Conservation (phyloP, 2,797 vertebrate genomes). For the Orientallactaga sibirica region DNA sequence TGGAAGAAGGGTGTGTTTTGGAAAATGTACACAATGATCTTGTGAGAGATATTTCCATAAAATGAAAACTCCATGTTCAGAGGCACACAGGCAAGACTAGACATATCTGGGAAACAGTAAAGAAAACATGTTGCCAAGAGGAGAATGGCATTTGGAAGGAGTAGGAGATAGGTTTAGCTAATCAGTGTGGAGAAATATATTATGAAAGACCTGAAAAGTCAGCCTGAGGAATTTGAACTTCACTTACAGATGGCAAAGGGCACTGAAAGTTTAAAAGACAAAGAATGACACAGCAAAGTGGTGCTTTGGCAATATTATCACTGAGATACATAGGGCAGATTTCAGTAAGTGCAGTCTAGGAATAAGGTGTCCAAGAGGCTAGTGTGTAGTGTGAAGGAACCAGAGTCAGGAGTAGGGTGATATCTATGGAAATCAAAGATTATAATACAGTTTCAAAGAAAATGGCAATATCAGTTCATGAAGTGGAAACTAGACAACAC, state of each 20-base stretch:
- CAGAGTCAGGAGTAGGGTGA: background rate
- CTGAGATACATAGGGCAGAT: background rate
- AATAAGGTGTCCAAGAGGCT: background rate
- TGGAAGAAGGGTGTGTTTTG: background rate
- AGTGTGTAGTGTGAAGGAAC: background rate
- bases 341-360: background rate
- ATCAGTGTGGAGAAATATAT: slow-evolving; percentile 26
- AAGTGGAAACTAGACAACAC: slow-evolving; percentile 6
- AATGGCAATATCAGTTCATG: slow-evolving; percentile 4
- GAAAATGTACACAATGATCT: background rate
- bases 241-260: slow-evolving; percentile 53
- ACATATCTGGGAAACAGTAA: background rate
- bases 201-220: slow-evolving; percentile 55
- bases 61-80: background rate
- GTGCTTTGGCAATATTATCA: background rate
- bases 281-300: slow-evolving; percentile 49
- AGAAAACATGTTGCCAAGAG: slow-evolving; percentile 39
- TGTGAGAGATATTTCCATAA: slow-evolving; percentile 39
- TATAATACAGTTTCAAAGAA: background rate
- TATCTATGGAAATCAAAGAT: background rate
- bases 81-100: slow-evolving; percentile 21
- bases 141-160: background rate
- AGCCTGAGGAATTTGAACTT: slow-evolving; percentile 38
- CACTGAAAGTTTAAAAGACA: slow-evolving; percentile 37
- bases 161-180: background rate